Evolutionary conservation across 2,113 vertebrate genomes (phyloP), one percentile per base, ranked within the genome.

Genomic region (Desmodus rotundus): DNA sequence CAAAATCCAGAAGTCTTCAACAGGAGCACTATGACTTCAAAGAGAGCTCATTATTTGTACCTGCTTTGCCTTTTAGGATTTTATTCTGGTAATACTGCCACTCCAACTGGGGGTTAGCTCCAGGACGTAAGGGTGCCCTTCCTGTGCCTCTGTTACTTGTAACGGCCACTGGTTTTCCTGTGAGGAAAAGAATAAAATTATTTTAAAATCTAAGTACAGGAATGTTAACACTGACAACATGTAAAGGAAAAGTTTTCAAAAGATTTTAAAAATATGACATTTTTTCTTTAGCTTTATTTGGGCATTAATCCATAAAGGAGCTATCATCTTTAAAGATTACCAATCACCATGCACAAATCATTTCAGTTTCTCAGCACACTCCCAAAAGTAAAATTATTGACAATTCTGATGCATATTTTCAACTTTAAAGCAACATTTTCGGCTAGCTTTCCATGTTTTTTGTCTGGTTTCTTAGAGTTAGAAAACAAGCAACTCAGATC

Each of bases 141-240:
- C 99, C 99, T 47, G 98, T 98, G 89, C 99, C 99, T 96, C 99
- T 99, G 98, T 99, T 99, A 98, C 99, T 99, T 88, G 99, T 99
- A 89, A 99, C 99, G 95, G 99, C 99, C 58, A 99, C 99, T 45
- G 99, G 99, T 96, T 99, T 99, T 94, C 99, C 99, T 99, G 96
- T 92, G 87, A 97, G 94, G 86, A 97, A 95, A 91, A 97, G 83
- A 97, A 97, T 95, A 33, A 52, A 56, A 83, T 56, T 72, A 58
- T 82, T 74, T 97, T 96, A 73, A 96, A 85, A 80, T 88, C 58
- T 97, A 76, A 36, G 73, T 17, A 72, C 26, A 68, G 58, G 74
- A 58, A n/a, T 50, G 20, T 58, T 94, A 91, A 36, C 87, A 96
- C 56, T 1, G 63, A 61, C 28, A 94, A 73, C 4, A 96, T 24